Evolutionary conservation across 2,113 vertebrate species (phyloP).

Genomic region (Murina feae): DNA sequence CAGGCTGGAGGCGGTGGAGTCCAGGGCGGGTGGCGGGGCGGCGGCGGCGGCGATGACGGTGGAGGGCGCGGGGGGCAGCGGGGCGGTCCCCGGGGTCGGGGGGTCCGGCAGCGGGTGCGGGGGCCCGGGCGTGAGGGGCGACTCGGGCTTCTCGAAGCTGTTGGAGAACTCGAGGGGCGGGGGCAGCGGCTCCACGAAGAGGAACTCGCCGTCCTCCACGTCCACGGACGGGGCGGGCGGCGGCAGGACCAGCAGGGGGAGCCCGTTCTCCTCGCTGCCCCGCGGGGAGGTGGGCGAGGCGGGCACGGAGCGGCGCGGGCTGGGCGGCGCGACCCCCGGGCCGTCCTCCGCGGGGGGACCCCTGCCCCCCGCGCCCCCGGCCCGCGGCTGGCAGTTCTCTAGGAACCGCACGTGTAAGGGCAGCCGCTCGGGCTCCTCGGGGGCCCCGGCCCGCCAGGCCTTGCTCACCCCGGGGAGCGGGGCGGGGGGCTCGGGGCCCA

Average conservation of each 20-base stretch:
- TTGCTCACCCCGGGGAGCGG: slow-evolving; percentile 48
- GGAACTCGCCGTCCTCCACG: slow-evolving; percentile 89
- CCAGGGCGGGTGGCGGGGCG: slow-evolving; percentile 85
- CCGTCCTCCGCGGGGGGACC: slow-evolving; percentile 70
- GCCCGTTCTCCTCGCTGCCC: slow-evolving; percentile 77
- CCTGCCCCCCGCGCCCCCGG: slow-evolving; percentile 74
- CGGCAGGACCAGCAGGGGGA: slow-evolving; percentile 88
- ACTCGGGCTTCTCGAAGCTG: slow-evolving; percentile 88
- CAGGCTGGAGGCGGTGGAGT: slow-evolving; percentile 92
- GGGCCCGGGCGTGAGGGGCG: slow-evolving; percentile 57
- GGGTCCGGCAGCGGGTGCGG: slow-evolving; percentile 62
- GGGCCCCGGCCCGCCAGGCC: slow-evolving; percentile 40
- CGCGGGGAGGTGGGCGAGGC: slow-evolving; percentile 74
- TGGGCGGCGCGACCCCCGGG: slow-evolving; percentile 67
- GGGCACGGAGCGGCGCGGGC: slow-evolving; percentile 76
- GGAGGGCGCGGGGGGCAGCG: slow-evolving; percentile 66
- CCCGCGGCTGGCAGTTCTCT: slow-evolving; percentile 74
- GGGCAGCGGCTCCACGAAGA: slow-evolving; percentile 90
- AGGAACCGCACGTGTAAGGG: slow-evolving; percentile 85
- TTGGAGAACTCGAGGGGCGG: slow-evolving; percentile 94
- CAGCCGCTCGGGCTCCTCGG: slow-evolving; percentile 75
- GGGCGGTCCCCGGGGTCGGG: background rate
- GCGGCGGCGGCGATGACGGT: slow-evolving; percentile 79
- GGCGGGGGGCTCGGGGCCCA: slow-evolving; percentile 62
- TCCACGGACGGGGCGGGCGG: slow-evolving; percentile 92